These are phyloP conservation scores for Lanistes nyassanus DNA, from an alignment of 1,140 invertebrate genomes.

Conservation along the genomic window DNA sequence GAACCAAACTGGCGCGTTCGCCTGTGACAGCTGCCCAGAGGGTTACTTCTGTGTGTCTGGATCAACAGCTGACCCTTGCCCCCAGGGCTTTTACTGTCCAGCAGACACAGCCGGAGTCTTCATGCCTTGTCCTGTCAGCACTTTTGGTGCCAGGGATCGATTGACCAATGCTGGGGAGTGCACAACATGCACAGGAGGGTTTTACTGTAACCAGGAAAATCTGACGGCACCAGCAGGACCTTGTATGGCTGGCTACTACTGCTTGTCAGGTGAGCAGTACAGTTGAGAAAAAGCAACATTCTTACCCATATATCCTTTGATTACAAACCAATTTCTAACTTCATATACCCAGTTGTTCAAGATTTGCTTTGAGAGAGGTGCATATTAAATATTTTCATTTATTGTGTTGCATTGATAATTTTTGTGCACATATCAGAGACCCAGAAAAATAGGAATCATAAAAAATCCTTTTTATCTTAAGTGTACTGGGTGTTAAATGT, in stretches of 20 bases:
- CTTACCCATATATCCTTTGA: background rate
- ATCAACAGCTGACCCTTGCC: slow-evolving; percentile 53
- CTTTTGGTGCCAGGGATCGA: slow-evolving; percentile 50
- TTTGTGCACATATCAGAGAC: background rate
- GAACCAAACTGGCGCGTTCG: slow-evolving; percentile 57
- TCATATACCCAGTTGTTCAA: background rate
- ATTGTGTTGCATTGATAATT: background rate
- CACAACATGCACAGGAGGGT: slow-evolving; percentile 54
- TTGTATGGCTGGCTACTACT: slow-evolving; percentile 59
- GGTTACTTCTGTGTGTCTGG: slow-evolving; percentile 56
- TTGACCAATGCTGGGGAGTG: slow-evolving; percentile 57
- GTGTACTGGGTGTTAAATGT: no score
- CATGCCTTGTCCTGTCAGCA: slow-evolving; percentile 58
- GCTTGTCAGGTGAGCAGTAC: slow-evolving; percentile 49
- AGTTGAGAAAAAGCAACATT: background rate
- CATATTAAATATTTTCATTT: background rate
- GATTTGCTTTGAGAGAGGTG: no score
- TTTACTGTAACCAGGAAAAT: slow-evolving; percentile 56
- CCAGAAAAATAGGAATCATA: background rate
- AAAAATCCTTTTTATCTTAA: background rate
- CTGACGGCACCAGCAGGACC: slow-evolving; percentile 47
- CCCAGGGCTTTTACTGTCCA: slow-evolving; percentile 62
- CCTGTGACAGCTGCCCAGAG: slow-evolving; percentile 56
- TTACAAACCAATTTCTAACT: background rate
- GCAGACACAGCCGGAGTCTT: slow-evolving; percentile 46